phyloP scores from a whole-genome alignment of 2,888 invertebrate genomes.

The Himalopsyche japonica region DNA sequence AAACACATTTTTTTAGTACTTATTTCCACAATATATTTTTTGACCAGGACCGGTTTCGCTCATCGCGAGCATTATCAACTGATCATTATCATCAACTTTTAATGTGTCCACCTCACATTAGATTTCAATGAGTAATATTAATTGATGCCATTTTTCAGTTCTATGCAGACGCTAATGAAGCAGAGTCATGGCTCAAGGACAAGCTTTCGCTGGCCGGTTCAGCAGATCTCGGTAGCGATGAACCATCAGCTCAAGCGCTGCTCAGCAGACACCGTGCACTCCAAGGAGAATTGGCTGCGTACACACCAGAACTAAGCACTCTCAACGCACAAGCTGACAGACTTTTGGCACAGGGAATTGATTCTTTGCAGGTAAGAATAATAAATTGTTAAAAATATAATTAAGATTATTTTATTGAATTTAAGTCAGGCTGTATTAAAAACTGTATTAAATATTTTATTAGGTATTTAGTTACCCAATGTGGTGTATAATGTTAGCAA shows the following conservation, averaged over 20 bases:
- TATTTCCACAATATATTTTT: too few relatives aligned
- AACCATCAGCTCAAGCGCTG: conserved; percentile 86
- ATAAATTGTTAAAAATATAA: neutral
- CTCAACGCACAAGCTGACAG: conserved; percentile 79
- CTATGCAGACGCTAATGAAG: conserved; percentile 96
- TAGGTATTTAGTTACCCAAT: too few relatives aligned
- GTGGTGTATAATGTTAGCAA: too few relatives aligned
- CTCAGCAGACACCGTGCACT: conserved; percentile 84
- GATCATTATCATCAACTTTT: too few relatives aligned
- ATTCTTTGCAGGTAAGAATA: conserved; percentile 44
- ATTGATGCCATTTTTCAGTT: conserved; percentile 62
- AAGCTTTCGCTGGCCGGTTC: conserved; percentile 89
- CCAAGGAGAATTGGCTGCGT: conserved; percentile 87
- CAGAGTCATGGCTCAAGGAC: conserved; percentile 96
- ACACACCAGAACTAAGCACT: conserved; percentile 81
- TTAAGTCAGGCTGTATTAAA: too few relatives aligned
- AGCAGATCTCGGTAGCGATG: conserved; percentile 90
- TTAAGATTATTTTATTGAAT: too few relatives aligned
- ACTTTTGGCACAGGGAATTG: conserved; percentile 74
- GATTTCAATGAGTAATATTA: neutral
- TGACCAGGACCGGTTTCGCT: too few relatives aligned
- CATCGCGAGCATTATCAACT: too few relatives aligned
- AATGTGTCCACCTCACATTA: too few relatives aligned
- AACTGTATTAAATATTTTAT: too few relatives aligned
- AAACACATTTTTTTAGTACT: too few relatives aligned